Base-by-base conservation (phyloP, 2,113 vertebrate genomes). In the Crypturellus undulatus region DNA sequence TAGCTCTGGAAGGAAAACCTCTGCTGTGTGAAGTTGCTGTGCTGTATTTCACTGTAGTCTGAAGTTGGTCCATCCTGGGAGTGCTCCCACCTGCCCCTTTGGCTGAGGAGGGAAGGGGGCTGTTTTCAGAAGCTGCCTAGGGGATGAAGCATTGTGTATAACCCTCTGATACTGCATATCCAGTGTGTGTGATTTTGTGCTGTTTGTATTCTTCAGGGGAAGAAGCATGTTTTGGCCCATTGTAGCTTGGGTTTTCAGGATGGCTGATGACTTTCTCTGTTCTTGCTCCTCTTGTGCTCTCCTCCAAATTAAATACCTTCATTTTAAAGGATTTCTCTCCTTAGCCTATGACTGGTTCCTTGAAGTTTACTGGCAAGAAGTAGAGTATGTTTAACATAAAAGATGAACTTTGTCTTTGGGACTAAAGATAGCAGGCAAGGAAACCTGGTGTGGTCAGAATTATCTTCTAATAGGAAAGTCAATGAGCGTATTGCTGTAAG, bases 241-340 rank as follows among this genome's bases (percentile, higher is more conserved):
- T 87, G 5, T 49, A 22, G 63, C 81, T 71, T 52, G 72, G 49
- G 36, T 56, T 80, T 64, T 92, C 58, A 77, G 51, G 52, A 36
- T 36, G 78, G 20, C 6, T 1, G 5, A 13, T 51, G 5, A 34
- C 12, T 84, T 58, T 58, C 32, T 76, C 20, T 63, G 18, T 16
- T 20, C 45, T 77, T 6, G 17, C 9, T 42, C 13, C 18, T 75
- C 5, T 36, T 0, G 0, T 8, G 6, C 19, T 7, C 6, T 7
- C 2, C 3, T 16, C 5, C 13, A 36, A 16, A 13, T 26, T 28
- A 56, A 77, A 10, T 12, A n/a, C 38, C 32, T 62, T 71, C 67
- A 12, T 82, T 94, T 67, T 56, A 42, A 14, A 84, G 62, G 36
- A 43, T 82, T 76, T 60, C 18, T 69, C 81, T 64, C 42, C 3